phyloP scores from a whole-genome alignment of 2,888 invertebrate genomes.

The Leptura quadrifasciata region DNA sequence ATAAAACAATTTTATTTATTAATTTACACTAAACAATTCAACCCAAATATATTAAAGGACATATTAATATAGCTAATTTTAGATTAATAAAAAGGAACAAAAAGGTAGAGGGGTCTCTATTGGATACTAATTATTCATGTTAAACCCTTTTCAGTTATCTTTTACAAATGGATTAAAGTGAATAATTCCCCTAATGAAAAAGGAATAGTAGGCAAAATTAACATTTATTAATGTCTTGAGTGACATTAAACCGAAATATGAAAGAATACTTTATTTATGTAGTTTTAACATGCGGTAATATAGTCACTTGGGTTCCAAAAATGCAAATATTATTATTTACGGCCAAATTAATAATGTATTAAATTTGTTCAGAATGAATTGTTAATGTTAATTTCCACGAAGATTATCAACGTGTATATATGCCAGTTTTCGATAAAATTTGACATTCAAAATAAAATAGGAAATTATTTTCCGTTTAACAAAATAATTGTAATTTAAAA shows the following conservation, averaged over 20 bases:
- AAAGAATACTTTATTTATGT: conserved; percentile 32
- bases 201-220: conserved; percentile 25
- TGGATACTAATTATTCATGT: not conserved
- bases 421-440: too few relatives aligned
- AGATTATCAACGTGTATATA: not conserved
- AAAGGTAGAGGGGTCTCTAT: too few relatives aligned
- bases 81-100: too few relatives aligned
- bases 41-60: too few relatives aligned
- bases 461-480: not conserved
- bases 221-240: conserved; percentile 40
- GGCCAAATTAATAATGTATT: conserved; percentile 27
- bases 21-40: too few relatives aligned
- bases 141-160: conserved; percentile 18
- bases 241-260: conserved; percentile 28
- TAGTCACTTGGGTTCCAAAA: conserved; percentile 16
- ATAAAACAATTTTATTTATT: too few relatives aligned
- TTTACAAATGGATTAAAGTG: conserved; percentile 34
- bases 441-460: too few relatives aligned
- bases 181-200: conserved; percentile 34
- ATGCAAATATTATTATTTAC: conserved; percentile 34
- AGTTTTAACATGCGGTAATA: conserved; percentile 27
- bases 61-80: too few relatives aligned
- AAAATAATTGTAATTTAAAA: not conserved
- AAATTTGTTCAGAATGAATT: conserved; percentile 12
- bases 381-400: not conserved